Conservation (phyloP, 2,113 vertebrate genomes). For the Miniopterus natalensis region DNA sequence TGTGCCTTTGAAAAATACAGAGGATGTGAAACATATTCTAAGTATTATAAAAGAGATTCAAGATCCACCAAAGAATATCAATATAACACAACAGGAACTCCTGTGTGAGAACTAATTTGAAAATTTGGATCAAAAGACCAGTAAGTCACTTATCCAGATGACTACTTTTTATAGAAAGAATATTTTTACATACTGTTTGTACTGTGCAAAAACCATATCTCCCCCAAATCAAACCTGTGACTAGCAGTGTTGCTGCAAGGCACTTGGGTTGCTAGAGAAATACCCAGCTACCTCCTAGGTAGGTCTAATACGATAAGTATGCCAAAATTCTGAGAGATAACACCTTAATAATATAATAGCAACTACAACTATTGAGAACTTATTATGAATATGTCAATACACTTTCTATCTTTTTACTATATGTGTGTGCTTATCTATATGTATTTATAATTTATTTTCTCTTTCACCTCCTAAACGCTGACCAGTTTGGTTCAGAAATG, state of each 20-base stretch:
- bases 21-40: not conserved
- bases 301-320: not conserved
- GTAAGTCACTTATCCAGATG: not conserved
- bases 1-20: not conserved
- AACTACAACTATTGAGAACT: not conserved
- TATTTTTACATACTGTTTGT: not conserved
- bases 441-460: conserved; percentile 8
- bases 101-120: not conserved
- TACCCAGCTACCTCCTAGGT: not conserved
- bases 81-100: not conserved
- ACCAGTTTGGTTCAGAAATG: conserved; percentile 38
- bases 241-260: not conserved
- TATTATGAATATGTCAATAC: not conserved
- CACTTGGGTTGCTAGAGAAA: not conserved
- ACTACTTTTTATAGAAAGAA: not conserved
- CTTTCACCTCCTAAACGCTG: conserved; percentile 42
- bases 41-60: not conserved
- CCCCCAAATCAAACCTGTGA: not conserved
- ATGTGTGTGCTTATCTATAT: not conserved
- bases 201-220: not conserved
- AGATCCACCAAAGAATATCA: not conserved
- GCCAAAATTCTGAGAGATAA: not conserved
- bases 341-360: not conserved
- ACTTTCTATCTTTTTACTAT: not conserved
- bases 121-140: not conserved